These are phyloP conservation scores for Neotoxoptera formosana DNA, from an alignment of 1,140 invertebrate species.

Conservation along the genomic window DNA sequence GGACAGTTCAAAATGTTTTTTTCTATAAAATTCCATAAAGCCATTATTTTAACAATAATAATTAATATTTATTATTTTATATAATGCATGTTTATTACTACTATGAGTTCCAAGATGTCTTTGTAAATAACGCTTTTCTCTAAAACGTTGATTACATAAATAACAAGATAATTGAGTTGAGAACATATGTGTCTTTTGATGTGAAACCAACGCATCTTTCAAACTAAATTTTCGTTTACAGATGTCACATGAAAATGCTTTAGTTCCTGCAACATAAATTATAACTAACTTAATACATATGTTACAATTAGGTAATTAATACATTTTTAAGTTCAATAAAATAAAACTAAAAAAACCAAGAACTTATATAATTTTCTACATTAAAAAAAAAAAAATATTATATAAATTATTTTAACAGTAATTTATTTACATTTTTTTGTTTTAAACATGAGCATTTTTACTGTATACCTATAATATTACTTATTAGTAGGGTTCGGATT, in stretches of 20 bases:
- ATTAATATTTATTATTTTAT: neutral
- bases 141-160: constrained; percentile 50
- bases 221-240: constrained; percentile 50
- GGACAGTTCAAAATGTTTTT: constrained; percentile 51
- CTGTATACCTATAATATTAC: neutral
- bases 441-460: no score
- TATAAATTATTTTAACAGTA: no score
- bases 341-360: neutral
- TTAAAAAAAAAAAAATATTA: no score
- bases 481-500: no score
- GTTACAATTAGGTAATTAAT: neutral
- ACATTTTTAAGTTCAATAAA: neutral
- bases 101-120: constrained; percentile 51
- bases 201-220: constrained; percentile 50
- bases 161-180: constrained; percentile 51
- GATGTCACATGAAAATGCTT: constrained; percentile 52
- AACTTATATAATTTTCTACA: neutral
- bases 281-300: neutral
- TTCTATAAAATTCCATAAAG: constrained; percentile 7
- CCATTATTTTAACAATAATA: neutral
- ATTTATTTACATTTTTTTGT: no score
- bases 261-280: constrained; percentile 3
- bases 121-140: constrained; percentile 52
- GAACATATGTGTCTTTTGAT: constrained; percentile 41
- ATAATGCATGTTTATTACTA: constrained; percentile 1